Evolutionary conservation across 1,140 invertebrate species (phyloP).

Genomic region (Trachymyrmex septentrionalis): DNA sequence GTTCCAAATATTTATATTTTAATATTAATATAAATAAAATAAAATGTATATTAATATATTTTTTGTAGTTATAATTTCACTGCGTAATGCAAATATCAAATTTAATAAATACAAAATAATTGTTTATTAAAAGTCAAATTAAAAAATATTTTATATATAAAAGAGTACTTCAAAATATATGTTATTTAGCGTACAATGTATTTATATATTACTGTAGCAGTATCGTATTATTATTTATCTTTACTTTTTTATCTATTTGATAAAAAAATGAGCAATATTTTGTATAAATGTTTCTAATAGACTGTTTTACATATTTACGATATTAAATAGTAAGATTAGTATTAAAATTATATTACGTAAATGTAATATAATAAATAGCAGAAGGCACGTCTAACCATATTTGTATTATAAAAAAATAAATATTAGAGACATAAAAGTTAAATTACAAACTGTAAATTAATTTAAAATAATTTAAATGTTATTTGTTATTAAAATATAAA

Average conservation of each 20-base stretch:
- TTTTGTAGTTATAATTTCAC: not conserved
- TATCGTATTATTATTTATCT: not conserved
- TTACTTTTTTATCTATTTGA: not conserved
- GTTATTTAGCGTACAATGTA: not conserved
- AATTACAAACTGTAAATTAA: not conserved
- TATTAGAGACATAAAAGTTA: not conserved
- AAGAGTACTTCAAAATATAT: not conserved
- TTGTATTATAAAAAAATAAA: not conserved
- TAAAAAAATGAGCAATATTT: not conserved
- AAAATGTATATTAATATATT: not conserved
- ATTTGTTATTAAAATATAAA: conserved; percentile 4
- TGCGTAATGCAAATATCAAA: not conserved
- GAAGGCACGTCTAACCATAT: not conserved
- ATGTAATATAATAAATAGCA: conserved; percentile 5
- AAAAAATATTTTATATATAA: not conserved
- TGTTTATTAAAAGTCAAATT: not conserved
- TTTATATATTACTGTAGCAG: not conserved
- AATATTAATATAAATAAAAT: not conserved
- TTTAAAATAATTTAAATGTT: not conserved
- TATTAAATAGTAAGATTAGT: not conserved
- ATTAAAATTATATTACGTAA: conserved; percentile 9
- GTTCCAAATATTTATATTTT: not conserved
- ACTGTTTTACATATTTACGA: not conserved
- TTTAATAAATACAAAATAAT: not conserved
- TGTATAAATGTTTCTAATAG: not conserved